Evolutionary conservation across 1,140 invertebrate genomes (phyloP), one percentile per base, ranked within the genome.

Genomic region (Trigoniulus corallinus): DNA sequence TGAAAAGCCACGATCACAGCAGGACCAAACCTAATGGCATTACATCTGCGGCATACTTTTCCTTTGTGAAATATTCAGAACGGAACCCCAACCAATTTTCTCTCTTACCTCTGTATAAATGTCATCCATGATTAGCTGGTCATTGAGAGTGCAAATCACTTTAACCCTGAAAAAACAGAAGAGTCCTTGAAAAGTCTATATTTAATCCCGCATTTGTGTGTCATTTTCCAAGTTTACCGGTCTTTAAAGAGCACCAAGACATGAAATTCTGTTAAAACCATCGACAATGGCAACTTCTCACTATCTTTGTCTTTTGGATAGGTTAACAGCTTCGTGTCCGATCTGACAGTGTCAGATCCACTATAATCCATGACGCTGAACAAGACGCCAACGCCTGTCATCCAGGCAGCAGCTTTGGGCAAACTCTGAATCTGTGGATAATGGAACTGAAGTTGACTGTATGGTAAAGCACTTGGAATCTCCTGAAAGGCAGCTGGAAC

Each of bases 251-350:
- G 74, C 1, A 95, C 67, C 12, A 95, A 62, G 12, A 81, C 79
- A 66, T 97, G 91, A 67, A 92, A 95, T 64, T 94, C 81, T 1
- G 89, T 95, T 15, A 93, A 63, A 2, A 88, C 79, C 61, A 94
- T 82, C 0, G 81, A 74, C 3, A 83, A 65, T 0, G 88, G 88
- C 34, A 59, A 51, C 2, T 18, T 25, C 39, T 56, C 55, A 24
- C 57, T 54, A 15, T 51, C 52, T 45, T 51, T 50, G 10, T 53
- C 50, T 43, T 67, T 65, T 52, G 76, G 75, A 61, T 76, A 81
- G 52, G 61, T 64, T 50, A 82, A 68, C 46, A 79, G 71, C 60
- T 77, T 72, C 39, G 74, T 71, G 62, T 80, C 73, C 3, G 69
- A 68, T 43, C 75, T 69, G 2, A 79, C 67, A 15, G 74, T 73